These are phyloP conservation scores for Thereva nobilitata DNA, from an alignment of 2,888 invertebrate species.

Conservation along the genomic window DNA sequence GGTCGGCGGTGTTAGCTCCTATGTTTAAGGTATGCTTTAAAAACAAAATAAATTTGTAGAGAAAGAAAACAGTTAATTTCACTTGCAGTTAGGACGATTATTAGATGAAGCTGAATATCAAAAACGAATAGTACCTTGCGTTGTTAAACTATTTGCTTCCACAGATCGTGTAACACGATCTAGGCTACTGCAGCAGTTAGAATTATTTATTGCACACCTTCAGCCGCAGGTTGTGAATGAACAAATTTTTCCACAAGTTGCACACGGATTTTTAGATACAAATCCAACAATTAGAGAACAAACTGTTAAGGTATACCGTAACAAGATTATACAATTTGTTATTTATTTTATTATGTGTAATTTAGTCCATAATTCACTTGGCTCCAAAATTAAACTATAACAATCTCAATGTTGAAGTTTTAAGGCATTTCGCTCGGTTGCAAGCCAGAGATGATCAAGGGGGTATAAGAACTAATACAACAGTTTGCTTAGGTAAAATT, in stretches of 20 bases:
- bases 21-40: constrained; percentile 78
- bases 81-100: constrained; percentile 81
- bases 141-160: constrained; percentile 93
- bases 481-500: constrained; percentile 97
- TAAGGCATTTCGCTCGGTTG: constrained; percentile 92
- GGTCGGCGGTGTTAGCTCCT: constrained; percentile 90
- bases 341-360: constrained; percentile 18
- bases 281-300: constrained; percentile 96
- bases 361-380: constrained; percentile 86
- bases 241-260: constrained; percentile 91
- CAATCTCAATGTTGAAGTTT: constrained; percentile 94
- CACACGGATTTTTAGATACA: constrained; percentile 94
- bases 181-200: constrained; percentile 89
- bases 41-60: neutral
- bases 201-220: constrained; percentile 83
- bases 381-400: constrained; percentile 97
- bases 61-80: neutral
- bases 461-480: constrained; percentile 92
- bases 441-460: constrained; percentile 96
- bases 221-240: constrained; percentile 87
- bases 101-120: constrained; percentile 93
- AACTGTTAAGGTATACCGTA: constrained; percentile 79
- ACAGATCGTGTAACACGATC: constrained; percentile 95
- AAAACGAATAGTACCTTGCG: constrained; percentile 93
- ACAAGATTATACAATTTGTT: neutral